Percentiles rank a stretch among this genome's conserved stretches.
These are phyloP conservation scores for Actinopyga echinites DNA, from an alignment of 53 echinoderm and acorn worm genomes.

Conservation along the genomic window DNA sequence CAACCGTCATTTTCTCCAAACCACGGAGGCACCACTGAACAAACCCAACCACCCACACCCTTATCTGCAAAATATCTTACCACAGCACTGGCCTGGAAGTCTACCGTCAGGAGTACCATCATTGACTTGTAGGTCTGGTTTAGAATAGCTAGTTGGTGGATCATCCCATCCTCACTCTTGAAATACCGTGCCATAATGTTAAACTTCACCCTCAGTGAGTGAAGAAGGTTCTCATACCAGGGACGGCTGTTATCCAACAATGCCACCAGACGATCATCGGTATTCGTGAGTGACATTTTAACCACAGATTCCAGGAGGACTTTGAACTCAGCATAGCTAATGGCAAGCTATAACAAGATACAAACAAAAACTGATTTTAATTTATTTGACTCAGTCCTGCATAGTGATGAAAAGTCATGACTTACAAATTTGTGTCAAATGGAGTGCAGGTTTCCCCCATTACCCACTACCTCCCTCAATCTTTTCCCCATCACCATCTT, in stretches of 20 bases:
- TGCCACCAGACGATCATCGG: slow-evolving; percentile 66
- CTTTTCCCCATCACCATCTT: too few relatives aligned
- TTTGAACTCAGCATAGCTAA: slow-evolving; percentile 92
- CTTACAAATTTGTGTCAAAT: neutral
- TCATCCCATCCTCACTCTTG: slow-evolving; percentile 72
- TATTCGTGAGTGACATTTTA: slow-evolving; percentile 67
- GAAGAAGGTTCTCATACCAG: slow-evolving; percentile 84
- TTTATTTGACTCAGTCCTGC: neutral
- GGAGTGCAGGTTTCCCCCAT: neutral
- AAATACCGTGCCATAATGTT: slow-evolving; percentile 56
- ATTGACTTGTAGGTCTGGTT: slow-evolving; percentile 73
- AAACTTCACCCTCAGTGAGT: slow-evolving; percentile 68
- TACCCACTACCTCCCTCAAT: too few relatives aligned
- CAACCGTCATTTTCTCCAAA: too few relatives aligned
- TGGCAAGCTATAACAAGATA: slow-evolving; percentile 36
- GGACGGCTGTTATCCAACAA: slow-evolving; percentile 65
- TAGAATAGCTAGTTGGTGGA: slow-evolving; percentile 78
- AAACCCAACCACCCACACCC: too few relatives aligned
- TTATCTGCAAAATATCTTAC: slow-evolving; percentile 33
- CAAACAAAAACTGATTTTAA: neutral
- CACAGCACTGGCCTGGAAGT: slow-evolving; percentile 66
- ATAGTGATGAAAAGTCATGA: neutral
- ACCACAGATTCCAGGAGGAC: slow-evolving; percentile 82
- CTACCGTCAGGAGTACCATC: slow-evolving; percentile 88
- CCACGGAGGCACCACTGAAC: too few relatives aligned